Evolutionary conservation across 2,888 invertebrate species (phyloP), one percentile per base, ranked within the genome.

Genomic region (Acleris emargana): DNA sequence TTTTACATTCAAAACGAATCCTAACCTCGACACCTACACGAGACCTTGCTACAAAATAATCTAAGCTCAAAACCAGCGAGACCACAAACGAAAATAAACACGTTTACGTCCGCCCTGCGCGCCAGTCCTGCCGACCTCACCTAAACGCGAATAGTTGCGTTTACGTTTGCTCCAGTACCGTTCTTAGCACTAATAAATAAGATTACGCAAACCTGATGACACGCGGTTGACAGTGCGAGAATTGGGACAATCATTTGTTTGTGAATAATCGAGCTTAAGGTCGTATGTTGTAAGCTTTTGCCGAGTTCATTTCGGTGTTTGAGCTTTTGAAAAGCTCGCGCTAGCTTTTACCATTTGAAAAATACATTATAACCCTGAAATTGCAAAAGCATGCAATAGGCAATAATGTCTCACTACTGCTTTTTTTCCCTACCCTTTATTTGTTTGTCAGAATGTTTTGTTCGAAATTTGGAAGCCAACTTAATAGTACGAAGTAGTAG

Each of bases 221-320:
- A 62, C 55, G 11, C 18, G n/a, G 45, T 25, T 57, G 57, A 57
- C 54, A 54, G 57, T 43, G 43, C 18, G 42, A 25, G 13, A 64
- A 64, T 55, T 64, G 28, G 64, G 64, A 32, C 64, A 54, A 64
- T 60, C 54, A 59, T 64, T 64, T 64, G 63, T 64, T 45, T 32
- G 54, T 45, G 52, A 47, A 53, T 53, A 58, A 64, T 43, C 20
- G 43, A 47, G 47, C 38, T 53, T 57, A 20, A 52, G 47, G 32
- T 7, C 45, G 38, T 18, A 25, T 58, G 58, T 53, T 22, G 64
- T 47, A 64, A 64, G 58, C 22, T 52, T 22, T 43, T 20, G 22
- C 20, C 25, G 22, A 52, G 5, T 42, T 42, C 4, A 18, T 53
- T 20, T 52, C 1, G 38, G 38, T 13, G 38, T 13, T 9, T 13